A percentile compares a stretch with the other conserved stretches of the same genome.
Conservation (phyloP, 2,888 invertebrate genomes). For the Linnaemya vulpina region DNA sequence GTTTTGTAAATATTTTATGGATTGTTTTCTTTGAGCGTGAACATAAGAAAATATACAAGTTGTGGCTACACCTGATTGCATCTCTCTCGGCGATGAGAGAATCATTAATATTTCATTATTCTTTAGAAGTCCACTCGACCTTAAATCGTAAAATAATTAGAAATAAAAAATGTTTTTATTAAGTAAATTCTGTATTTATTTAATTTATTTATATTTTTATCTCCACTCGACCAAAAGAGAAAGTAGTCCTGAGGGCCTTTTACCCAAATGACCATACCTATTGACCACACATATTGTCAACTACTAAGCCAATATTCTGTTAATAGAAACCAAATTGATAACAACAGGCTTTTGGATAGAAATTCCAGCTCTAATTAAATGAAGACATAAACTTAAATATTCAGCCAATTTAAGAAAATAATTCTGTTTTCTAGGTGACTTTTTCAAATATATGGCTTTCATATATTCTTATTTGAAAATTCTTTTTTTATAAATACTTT, state of each 20-base stretch:
- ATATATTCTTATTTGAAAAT: no score
- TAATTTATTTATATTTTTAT: neutral
- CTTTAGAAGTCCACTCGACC: slow-evolving; percentile 28
- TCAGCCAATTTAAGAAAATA: neutral
- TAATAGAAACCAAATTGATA: neutral
- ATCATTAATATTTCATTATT: slow-evolving; percentile 21
- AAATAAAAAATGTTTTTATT: slow-evolving; percentile 14
- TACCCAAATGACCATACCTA: neutral
- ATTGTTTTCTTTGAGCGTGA: neutral
- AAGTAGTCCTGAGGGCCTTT: neutral
- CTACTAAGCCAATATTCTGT: neutral
- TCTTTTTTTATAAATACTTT: no score
- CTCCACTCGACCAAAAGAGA: slow-evolving; percentile 10
- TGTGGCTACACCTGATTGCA: slow-evolving; percentile 27
- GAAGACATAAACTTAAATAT: neutral
- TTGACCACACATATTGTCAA: neutral
- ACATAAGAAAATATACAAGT: slow-evolving; percentile 18
- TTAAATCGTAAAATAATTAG: slow-evolving; percentile 18
- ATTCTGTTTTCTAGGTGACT: neutral
- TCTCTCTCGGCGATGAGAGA: neutral
- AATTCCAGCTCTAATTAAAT: no score
- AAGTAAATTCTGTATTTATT: neutral
- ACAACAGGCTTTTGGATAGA: no score
- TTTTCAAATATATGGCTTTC: no score
- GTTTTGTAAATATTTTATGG: slow-evolving; percentile 16